phyloP scores from a whole-genome alignment of 2,113 vertebrate species.

The Polypterus bichir region DNA sequence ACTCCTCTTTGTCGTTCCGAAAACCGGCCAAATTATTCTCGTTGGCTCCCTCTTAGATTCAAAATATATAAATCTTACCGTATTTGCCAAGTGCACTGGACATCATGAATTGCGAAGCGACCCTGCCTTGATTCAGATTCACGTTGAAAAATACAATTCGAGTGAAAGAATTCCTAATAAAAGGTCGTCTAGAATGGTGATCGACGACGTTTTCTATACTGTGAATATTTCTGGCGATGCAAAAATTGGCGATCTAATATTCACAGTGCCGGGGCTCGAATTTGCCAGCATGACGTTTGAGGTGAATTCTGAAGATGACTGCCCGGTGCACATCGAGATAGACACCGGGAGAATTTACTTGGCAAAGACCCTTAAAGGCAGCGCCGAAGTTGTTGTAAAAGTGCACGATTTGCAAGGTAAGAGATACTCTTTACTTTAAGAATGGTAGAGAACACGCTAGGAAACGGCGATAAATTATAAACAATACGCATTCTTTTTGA shows the following conservation, averaged over 20 bases:
- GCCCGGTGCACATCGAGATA: constrained; percentile 55
- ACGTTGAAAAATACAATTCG: constrained; percentile 14
- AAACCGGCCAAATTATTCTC: constrained; percentile 46
- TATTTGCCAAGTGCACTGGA: constrained; percentile 43
- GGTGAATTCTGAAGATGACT: constrained; percentile 34
- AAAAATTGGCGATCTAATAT: constrained; percentile 55
- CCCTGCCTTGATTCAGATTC: constrained; percentile 31
- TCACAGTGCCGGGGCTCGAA: constrained; percentile 57
- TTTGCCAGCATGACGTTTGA: constrained; percentile 60
- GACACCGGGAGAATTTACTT: constrained; percentile 63
- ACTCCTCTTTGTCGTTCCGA: constrained; percentile 46
- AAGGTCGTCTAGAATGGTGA: constrained; percentile 33
- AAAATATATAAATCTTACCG: constrained; percentile 19
- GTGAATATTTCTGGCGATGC: constrained; percentile 50
- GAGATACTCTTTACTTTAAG: constrained; percentile 1
- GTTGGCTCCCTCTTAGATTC: constrained; percentile 40
- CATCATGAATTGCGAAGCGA: constrained; percentile 28
- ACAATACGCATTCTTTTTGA: too few species aligned
- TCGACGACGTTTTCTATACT: constrained; percentile 42
- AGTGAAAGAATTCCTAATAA: constrained; percentile 4
- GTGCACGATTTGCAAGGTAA: constrained; percentile 58
- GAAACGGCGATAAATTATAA: too few species aligned
- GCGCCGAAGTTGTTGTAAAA: constrained; percentile 53
- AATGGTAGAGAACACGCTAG: too few species aligned
- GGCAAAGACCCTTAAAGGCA: constrained; percentile 41